Conservation (phyloP, 2,113 vertebrate genomes). For the Benitochromis conjunctus region DNA sequence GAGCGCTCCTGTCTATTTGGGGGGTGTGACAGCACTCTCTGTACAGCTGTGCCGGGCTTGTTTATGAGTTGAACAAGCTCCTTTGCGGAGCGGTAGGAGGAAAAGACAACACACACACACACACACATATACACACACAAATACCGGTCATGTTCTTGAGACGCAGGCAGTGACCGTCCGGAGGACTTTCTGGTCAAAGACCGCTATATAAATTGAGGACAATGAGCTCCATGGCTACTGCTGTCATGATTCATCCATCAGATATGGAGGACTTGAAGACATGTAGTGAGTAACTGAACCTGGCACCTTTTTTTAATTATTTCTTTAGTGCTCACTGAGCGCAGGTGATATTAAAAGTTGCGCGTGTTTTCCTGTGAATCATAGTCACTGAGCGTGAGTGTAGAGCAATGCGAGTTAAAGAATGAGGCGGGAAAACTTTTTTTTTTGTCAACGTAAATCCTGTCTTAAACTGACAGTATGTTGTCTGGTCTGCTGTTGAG, state of each 20-base stretch:
- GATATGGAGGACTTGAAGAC: conserved; percentile 5
- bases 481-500: conserved; percentile 33
- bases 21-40: conserved; percentile 63
- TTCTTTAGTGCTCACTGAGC: not conserved
- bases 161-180: not conserved
- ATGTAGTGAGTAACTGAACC: not conserved
- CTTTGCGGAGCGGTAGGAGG: not conserved
- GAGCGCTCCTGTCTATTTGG: conserved; percentile 46
- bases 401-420: not conserved
- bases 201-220: not conserved
- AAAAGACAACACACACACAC: not conserved
- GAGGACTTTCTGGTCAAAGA: not conserved
- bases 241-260: conserved; percentile 17
- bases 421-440: not conserved
- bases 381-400: not conserved
- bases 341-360: not conserved
- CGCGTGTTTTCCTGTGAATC: not conserved
- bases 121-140: not conserved
- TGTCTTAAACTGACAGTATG: conserved; percentile 20
- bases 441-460: conserved; percentile 5
- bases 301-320: not conserved
- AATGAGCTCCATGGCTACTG: not conserved
- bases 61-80: conserved; percentile 47
- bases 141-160: conserved; percentile 10
- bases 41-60: conserved; percentile 45